phyloP scores from a whole-genome alignment of 2,113 vertebrate genomes.

The Catharus bicknelli region DNA sequence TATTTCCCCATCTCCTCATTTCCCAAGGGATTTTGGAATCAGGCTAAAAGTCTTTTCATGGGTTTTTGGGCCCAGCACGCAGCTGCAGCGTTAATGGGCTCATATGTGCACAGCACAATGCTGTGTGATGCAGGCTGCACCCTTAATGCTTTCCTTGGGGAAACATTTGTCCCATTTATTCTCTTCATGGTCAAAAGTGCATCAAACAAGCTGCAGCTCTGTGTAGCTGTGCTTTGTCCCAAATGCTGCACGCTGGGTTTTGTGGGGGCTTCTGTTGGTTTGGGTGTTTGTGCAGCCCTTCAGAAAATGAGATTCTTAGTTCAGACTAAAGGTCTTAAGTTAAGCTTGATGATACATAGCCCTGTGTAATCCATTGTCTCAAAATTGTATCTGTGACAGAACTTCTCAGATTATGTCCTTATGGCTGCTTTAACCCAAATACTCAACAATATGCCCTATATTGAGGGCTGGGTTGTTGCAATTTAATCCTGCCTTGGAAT shows the following conservation, averaged over 20 bases:
- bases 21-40: neutral
- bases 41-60: neutral
- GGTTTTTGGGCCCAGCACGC: neutral
- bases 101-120: rapidly evolving
- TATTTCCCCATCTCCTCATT: neutral
- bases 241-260: rapidly evolving
- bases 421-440: slow-evolving; percentile 20
- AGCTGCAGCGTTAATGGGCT: neutral
- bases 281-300: neutral
- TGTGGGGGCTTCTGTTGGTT: neutral
- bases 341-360: neutral
- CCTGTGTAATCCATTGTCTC: neutral
- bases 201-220: neutral
- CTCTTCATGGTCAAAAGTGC: neutral
- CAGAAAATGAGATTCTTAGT: neutral
- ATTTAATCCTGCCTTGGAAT: neutral
- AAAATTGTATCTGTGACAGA: neutral
- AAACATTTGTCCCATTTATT: neutral
- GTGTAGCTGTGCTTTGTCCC: neutral
- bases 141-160: neutral
- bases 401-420: neutral
- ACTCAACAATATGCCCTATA: neutral
- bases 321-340: neutral
- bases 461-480: neutral
- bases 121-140: neutral